Base-by-base conservation (phyloP, 64 coral and sea anemone species). In the Hydrozoanthus tunicans region DNA sequence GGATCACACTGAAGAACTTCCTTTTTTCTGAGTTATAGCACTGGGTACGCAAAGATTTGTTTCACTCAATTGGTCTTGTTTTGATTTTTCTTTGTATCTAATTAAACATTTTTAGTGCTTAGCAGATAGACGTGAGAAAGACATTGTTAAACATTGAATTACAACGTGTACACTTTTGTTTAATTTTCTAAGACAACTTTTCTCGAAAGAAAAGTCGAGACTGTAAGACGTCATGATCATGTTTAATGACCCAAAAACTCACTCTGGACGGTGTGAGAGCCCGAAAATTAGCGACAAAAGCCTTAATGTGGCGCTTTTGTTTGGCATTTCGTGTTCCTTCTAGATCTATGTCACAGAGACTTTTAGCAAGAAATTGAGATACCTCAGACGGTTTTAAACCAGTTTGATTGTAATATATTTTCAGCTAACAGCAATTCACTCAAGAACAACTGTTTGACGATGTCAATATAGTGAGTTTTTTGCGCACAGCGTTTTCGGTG, bases 131-230 rank as follows among this genome's bases (percentile, higher is more conserved):
- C 24, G 17, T 7, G n/a, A 14, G 10, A 25, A 13, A 75, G 56
- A 60, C 23, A 60, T 88, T 59, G 68, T 72, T 24, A n/a, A 72
- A 64, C 51, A 27, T 64, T 85, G 53, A 57, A 27, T 70, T 20
- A 85, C 69, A 85, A 85, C 82, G 82, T 85, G 82, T 55, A 70
- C 43, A 85, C 82, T 88, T 88, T 57, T 88, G 68, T 74, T 74
- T 74, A 4, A 32, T 75, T 54, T 7, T 73, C 9, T 60, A 75
- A 59, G 4, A 24, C 43, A 14, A 26, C 54, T 88, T 74, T 20
- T 60, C 68, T 15, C 7, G 10, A 88, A 75, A 52, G 12, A 88
- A 17, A 13, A 71, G 51, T 11, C 7, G 62, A 68, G 13, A 54
- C 62, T 51, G 5, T 61, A 13, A 83, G 81, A 68, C 61, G 81